A percentile compares a stretch with the other conserved stretches of the same genome.
Evolutionary conservation across 2,113 vertebrate species (phyloP).

Genomic region (Mellivora capensis): DNA sequence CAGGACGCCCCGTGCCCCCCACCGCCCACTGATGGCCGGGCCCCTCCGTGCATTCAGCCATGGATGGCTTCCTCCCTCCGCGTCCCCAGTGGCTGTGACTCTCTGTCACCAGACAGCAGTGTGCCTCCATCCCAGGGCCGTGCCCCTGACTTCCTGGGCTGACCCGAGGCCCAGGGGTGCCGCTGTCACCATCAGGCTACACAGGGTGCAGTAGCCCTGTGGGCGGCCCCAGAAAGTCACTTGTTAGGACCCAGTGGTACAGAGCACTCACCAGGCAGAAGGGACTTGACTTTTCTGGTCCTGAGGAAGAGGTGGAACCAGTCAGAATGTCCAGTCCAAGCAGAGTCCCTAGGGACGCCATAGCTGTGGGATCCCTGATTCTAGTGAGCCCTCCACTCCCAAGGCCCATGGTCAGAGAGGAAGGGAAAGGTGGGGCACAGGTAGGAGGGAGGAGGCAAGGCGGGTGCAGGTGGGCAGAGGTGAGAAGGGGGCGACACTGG

Average conservation of each 20-base stretch:
- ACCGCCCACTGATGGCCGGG: no score
- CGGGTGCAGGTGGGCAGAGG: neutral
- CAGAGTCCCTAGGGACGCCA: neutral
- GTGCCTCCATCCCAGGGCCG: neutral
- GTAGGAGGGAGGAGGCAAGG: no score
- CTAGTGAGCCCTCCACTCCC: neutral
- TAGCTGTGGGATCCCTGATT: fast-evolving
- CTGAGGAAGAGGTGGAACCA: neutral
- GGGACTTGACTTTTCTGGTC: neutral
- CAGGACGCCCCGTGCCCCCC: fast-evolving
- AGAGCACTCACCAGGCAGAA: neutral
- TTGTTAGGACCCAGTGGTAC: neutral
- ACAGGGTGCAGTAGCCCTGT: fast-evolving
- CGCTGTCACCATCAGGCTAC: neutral
- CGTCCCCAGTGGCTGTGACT: neutral
- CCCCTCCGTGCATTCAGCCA: neutral
- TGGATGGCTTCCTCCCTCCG: neutral
- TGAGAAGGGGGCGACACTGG: no score
- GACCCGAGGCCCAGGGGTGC: fast-evolving
- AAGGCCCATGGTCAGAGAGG: neutral
- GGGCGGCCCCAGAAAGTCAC: neutral
- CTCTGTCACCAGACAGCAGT: neutral
- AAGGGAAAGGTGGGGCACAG: neutral
- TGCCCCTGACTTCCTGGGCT: no score
- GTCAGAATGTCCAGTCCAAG: neutral